Percentiles rank a stretch among this genome's conserved stretches.
phyloP scores from a whole-genome alignment of 1,140 invertebrate species.

The Aphelinus certus region DNA sequence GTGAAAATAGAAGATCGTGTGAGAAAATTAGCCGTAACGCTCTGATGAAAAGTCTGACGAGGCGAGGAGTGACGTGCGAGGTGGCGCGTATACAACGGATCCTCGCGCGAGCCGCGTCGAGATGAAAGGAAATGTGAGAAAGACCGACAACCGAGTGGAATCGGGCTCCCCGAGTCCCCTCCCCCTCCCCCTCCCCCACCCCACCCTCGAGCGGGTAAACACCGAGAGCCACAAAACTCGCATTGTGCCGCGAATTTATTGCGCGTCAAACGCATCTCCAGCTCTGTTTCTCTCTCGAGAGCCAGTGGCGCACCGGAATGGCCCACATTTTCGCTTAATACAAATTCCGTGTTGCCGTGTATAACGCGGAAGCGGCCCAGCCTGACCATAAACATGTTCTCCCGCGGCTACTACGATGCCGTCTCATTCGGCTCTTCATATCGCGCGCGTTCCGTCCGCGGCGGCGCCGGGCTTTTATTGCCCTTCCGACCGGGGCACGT shows the following conservation, averaged over 20 bases:
- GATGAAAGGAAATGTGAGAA: constrained; percentile 6
- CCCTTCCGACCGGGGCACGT: no score
- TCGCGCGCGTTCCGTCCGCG: neutral
- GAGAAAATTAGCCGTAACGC: constrained; percentile 6
- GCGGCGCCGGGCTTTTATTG: no score
- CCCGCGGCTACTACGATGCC: neutral
- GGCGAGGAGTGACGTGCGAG: neutral
- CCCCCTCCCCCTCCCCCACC: neutral
- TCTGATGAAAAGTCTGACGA: neutral
- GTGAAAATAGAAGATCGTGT: constrained; percentile 26
- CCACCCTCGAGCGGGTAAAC: constrained; percentile 5
- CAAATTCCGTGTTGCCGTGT: constrained; percentile 8
- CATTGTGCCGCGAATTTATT: constrained; percentile 18
- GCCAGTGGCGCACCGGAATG: neutral
- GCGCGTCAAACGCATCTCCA: neutral
- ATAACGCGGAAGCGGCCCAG: neutral
- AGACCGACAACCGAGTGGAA: neutral
- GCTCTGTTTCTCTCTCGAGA: neutral
- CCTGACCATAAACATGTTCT: constrained; percentile 12
- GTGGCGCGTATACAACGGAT: neutral
- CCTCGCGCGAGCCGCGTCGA: neutral
- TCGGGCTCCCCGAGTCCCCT: no score
- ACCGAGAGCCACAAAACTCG: constrained; percentile 2
- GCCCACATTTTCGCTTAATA: constrained; percentile 22
- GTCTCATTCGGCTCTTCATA: neutral